Base-by-base conservation (phyloP, 2,888 invertebrate species). In the Athalia cordata region DNA sequence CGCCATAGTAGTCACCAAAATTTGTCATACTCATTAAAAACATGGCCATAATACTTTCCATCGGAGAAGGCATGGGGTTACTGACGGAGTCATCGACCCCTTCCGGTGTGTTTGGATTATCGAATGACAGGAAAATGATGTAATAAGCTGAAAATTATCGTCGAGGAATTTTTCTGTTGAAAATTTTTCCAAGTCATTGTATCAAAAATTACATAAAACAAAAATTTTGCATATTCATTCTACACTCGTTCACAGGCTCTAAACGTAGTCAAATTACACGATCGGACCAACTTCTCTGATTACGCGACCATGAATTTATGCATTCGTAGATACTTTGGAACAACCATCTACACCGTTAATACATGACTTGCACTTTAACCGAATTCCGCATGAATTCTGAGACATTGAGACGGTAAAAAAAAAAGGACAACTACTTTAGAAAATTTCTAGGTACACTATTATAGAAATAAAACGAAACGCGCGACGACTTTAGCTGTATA, bases 1-100 rank as follows among this genome's bases (percentile, higher is more conserved):
- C 96, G 52, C 94, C 94, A 87, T 97, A 99, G 88, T 98, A 98
- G 87, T 98, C 97, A 0, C 97, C 98, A 90, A 99, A 99, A 84
- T 98, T 98, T 2, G 98, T 98, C 85, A 99, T 93, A 0, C 99
- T 99, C 97, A 99, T 99, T 77, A 99, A 93, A 89, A 99, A 99
- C 97, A 99, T 98, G 0, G 98, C 98, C 93, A 99, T 97, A 55
- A 99, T 94, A 13, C 98, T 97, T 90, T 99, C 99, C 91, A 96
- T 95, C 0, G 98, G 97, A 47, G 97, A 96, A 0, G 96, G 95
- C 94, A 97, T 95, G 0, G 97, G 97, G 91, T 97, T 97, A 9
- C 95, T 93, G 7, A 94, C 93, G 0, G 95, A 94, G 86, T 96
- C 96, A 86, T 96, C 96, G 6, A 95, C 94, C 0, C 96, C 96